phyloP scores from a whole-genome alignment of 2,113 vertebrate genomes.

The Tupaia tana region DNA sequence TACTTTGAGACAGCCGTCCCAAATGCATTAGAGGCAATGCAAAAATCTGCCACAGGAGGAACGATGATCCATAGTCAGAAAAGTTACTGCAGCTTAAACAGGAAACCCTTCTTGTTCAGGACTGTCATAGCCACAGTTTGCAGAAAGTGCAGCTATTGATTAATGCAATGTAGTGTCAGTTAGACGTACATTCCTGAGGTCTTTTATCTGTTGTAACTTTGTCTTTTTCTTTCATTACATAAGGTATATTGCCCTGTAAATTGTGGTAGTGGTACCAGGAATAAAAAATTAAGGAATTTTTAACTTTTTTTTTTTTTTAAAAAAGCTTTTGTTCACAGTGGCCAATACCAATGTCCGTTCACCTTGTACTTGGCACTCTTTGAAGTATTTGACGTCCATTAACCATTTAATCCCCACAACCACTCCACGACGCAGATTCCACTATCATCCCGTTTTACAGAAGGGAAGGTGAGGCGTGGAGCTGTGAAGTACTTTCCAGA shows the following conservation, averaged over 20 bases:
- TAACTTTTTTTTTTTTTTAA: too few species aligned
- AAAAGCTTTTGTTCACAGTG: not conserved
- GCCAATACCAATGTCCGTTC: not conserved
- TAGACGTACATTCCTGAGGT: constrained; percentile 94
- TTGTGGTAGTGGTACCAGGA: too few species aligned
- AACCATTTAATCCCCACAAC: not conserved
- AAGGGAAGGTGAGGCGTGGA: not conserved
- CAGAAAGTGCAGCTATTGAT: constrained; percentile 92
- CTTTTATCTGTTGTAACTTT: constrained; percentile 92
- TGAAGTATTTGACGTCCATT: not conserved
- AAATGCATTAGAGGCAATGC: constrained; percentile 97
- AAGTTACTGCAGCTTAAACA: constrained; percentile 96
- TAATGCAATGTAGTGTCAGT: constrained; percentile 91
- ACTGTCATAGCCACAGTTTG: constrained; percentile 95
- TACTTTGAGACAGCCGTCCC: constrained; percentile 98
- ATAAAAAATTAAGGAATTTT: too few species aligned
- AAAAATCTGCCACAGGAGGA: constrained; percentile 93
- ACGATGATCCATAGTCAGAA: constrained; percentile 95
- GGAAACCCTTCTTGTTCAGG: constrained; percentile 94
- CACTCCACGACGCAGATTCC: not conserved
- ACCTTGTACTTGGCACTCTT: not conserved
- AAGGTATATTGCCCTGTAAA: too few species aligned
- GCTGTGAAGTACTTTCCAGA: not conserved
- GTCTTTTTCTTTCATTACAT: too few species aligned
- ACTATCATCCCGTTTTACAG: not conserved